Conservation (phyloP, 2,113 vertebrate species). For the Chaetops frenatus region DNA sequence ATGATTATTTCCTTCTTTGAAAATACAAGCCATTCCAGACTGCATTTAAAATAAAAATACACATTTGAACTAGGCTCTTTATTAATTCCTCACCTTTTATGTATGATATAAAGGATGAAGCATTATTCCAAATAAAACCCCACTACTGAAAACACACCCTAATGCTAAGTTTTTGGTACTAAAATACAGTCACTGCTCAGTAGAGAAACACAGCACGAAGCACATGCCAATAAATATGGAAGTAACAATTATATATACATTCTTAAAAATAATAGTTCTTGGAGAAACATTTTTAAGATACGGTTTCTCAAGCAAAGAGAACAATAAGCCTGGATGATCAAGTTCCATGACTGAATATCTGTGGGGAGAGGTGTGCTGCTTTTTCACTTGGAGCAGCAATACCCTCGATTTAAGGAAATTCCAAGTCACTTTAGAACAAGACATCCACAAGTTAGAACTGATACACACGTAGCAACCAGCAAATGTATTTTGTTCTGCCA, state of each 20-base stretch:
- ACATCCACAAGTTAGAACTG: neutral
- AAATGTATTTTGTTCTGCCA: neutral
- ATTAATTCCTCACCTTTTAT: neutral
- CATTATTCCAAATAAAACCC: accelerated
- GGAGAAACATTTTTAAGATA: neutral
- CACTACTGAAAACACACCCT: neutral
- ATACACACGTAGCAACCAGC: neutral
- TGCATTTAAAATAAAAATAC: slow-evolving; percentile 25
- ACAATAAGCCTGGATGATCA: neutral
- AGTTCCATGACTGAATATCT: neutral
- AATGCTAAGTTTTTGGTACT: neutral
- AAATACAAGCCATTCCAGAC: slow-evolving; percentile 48
- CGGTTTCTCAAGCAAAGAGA: neutral
- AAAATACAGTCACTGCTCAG: neutral
- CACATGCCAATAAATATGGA: neutral
- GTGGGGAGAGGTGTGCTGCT: neutral
- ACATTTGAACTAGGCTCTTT: neutral
- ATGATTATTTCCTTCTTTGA: slow-evolving; percentile 66
- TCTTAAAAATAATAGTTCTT: neutral
- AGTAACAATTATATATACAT: neutral
- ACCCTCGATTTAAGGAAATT: neutral
- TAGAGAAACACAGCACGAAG: neutral
- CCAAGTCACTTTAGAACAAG: neutral
- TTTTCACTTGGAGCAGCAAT: neutral
- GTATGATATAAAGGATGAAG: neutral